These are phyloP conservation scores for Xiphias gladius DNA, from an alignment of 2,113 vertebrate species.

Conservation along the genomic window DNA sequence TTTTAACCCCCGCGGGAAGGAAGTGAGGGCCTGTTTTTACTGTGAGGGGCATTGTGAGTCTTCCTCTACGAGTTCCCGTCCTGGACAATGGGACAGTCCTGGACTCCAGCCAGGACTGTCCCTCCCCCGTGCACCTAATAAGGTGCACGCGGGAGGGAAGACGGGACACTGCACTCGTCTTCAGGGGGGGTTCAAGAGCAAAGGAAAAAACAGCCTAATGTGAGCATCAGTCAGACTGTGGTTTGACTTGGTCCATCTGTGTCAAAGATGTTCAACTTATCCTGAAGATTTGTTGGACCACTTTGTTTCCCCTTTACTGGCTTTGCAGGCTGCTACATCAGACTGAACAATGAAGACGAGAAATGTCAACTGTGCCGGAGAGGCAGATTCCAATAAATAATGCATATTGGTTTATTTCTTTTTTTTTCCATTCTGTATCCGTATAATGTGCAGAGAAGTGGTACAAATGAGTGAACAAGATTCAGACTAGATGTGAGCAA, in stretches of 20 bases:
- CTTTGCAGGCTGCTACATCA: slow-evolving; percentile 14
- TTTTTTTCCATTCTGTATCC: not conserved
- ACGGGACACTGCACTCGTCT: not conserved
- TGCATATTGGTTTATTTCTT: slow-evolving; percentile 31
- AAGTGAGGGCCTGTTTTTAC: slow-evolving; percentile 52
- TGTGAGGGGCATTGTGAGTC: slow-evolving; percentile 66
- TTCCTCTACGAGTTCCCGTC: slow-evolving; percentile 78
- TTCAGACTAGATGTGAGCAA: slow-evolving; percentile 62
- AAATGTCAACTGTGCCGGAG: slow-evolving; percentile 30
- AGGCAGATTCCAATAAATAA: slow-evolving; percentile 50
- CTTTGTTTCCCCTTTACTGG: too few species aligned
- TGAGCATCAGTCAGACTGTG: not conserved
- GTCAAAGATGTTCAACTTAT: not conserved
- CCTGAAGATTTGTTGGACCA: too few species aligned
- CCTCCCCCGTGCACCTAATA: too few species aligned
- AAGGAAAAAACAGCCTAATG: slow-evolving; percentile 5
- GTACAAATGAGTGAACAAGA: slow-evolving; percentile 68
- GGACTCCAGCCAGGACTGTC: not conserved
- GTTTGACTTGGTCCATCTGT: not conserved
- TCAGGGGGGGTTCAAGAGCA: not conserved
- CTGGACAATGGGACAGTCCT: slow-evolving; percentile 71
- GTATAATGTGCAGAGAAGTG: slow-evolving; percentile 36
- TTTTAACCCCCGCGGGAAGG: slow-evolving; percentile 60
- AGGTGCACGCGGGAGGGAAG: too few species aligned
- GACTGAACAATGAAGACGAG: slow-evolving; percentile 42